A percentile compares a stretch with the other conserved stretches of the same genome.
phyloP scores from a whole-genome alignment of 2,888 invertebrate genomes.

The Drosophila mimica region DNA sequence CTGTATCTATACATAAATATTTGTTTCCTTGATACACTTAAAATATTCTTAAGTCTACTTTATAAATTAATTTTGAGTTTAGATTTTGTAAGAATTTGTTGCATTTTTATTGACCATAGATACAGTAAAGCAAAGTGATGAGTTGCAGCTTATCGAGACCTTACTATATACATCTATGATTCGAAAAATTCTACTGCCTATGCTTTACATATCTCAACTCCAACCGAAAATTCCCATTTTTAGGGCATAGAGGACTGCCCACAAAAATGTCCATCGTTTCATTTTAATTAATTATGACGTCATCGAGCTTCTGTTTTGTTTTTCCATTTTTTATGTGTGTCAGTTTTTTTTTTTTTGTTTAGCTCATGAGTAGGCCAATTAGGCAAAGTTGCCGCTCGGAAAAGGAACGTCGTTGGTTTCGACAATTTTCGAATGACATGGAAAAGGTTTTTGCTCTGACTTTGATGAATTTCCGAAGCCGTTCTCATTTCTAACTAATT shows the following conservation, averaged over 20 bases:
- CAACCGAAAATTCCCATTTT: background rate
- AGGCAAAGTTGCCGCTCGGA: conserved; percentile 36
- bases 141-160: background rate
- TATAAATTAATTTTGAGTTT: background rate
- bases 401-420: conserved; percentile 38
- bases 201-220: background rate
- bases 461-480: conserved; percentile 58
- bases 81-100: background rate
- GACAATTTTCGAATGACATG: conserved; percentile 59
- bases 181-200: fast-evolving
- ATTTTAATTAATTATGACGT: conserved; percentile 65
- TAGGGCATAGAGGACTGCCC: background rate
- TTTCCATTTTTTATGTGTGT: conserved; percentile 4
- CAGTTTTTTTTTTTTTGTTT: background rate
- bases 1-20: background rate
- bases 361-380: conserved; percentile 45
- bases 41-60: background rate
- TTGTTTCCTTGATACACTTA: background rate
- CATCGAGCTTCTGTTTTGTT: conserved; percentile 30
- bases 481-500: conserved; percentile 15
- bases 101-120: background rate
- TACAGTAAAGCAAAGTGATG: background rate
- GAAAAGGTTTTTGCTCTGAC: conserved; percentile 71
- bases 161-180: background rate
- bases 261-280: conserved; percentile 18